Evolutionary conservation across 2,888 invertebrate genomes (phyloP), one percentile per base, ranked within the genome.

Genomic region (Diarsia mendica): DNA sequence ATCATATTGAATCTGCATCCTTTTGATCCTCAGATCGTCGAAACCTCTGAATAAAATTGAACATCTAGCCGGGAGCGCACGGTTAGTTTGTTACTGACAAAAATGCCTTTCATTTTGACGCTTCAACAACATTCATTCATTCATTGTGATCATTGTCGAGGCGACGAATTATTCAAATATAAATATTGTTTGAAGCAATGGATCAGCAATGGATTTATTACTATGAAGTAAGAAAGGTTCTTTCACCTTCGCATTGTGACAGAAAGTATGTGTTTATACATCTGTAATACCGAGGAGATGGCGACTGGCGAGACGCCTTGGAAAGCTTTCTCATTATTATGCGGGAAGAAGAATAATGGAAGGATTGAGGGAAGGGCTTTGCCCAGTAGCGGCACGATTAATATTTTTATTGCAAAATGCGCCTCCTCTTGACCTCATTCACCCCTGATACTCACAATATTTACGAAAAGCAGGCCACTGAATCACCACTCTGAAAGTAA

Each of bases 401-500:
- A 8, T 39, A 8, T 39, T 39, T 39, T 39, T 39, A 39, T 39
- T 39, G 39, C 8, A 39, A 39, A 39, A 39, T 8, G 0, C 6
- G 6, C 39, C 39, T 39, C 6, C 39, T 39, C 39, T 39, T 39
- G 39, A 39, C 39, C 39, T 39, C 39, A 39, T 39, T 39, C 39
- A 39, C 8, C 8, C 39, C 39, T 39, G 39, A 48, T 39, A 53
- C 18, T 39, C 6, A 15, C 46, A 69, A 61, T n/a, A 55, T 77
- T 55, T 23, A 1, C 44, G 33, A 61, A 76, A 66, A 60, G 5
- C 33, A 58, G 33, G n/a, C 18, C 13, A 23, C 20, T 65, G 33
- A 61, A 33, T 70, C 48, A 58, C 28, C 20, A 68, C 10, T 67
- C 51, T 61, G 28, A 58, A 69, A 66, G n/a, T 61, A 85, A 67